phyloP scores from a whole-genome alignment of 2,888 invertebrate genomes.

The Pristionchus entomophagus region DNA sequence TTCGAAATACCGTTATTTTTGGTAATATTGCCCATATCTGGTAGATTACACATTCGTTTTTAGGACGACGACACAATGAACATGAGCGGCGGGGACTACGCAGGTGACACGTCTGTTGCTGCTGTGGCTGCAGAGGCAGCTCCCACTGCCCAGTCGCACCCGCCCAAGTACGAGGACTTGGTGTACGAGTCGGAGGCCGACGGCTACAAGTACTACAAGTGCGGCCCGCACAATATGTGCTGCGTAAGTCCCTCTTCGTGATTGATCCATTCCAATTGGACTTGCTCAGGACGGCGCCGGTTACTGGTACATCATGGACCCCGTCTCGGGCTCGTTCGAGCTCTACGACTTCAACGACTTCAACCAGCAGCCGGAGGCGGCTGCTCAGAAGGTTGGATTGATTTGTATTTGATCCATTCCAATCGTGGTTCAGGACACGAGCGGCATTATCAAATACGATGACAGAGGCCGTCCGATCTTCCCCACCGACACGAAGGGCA shows the following conservation, averaged over 20 bases:
- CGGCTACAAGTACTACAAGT: conserved; percentile 45
- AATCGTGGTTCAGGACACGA: conserved; percentile 25
- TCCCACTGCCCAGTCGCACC: not conserved
- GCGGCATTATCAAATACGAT: conserved; percentile 34
- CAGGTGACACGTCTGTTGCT: not conserved
- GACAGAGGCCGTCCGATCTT: conserved; percentile 45
- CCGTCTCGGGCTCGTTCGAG: conserved; percentile 20
- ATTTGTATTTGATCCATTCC: not conserved
- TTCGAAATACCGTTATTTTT: not conserved
- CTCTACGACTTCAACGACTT: not conserved
- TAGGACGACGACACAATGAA: conserved; percentile 28
- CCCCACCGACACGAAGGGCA: conserved; percentile 16
- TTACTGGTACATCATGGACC: conserved; percentile 47
- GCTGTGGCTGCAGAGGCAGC: not conserved
- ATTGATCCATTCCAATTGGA: not conserved
- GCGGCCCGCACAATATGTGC: conserved; percentile 34
- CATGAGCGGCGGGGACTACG: not conserved
- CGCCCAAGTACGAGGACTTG: conserved; percentile 34
- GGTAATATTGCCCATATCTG: too few relatives aligned
- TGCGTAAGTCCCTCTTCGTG: not conserved
- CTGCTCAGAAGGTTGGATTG: not conserved
- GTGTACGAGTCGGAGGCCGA: conserved; percentile 44
- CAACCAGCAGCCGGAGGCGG: not conserved
- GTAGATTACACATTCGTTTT: not conserved
- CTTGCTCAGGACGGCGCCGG: conserved; percentile 20